These are phyloP conservation scores for Sericinus montela DNA, from an alignment of 2,888 invertebrate species.

Conservation along the genomic window DNA sequence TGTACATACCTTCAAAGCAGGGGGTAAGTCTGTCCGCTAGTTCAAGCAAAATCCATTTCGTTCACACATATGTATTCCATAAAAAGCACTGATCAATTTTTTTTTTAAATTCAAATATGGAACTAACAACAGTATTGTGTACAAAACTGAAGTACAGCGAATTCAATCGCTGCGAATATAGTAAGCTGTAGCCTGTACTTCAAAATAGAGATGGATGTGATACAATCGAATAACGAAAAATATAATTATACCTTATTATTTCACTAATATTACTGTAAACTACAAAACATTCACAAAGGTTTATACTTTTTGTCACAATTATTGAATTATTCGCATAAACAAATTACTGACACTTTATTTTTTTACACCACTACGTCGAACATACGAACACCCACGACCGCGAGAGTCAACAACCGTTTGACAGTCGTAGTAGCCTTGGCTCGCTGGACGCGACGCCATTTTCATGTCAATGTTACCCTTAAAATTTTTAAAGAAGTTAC, in stretches of 20 bases:
- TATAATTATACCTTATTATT: not conserved
- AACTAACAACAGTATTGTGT: not conserved
- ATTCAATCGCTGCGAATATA: conserved; percentile 8
- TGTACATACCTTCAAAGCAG: conserved; percentile 51
- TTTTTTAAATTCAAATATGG: not conserved
- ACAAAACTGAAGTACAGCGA: not conserved
- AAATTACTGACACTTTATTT: conserved; percentile 27
- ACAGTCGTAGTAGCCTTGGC: conserved; percentile 37
- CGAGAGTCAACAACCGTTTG: conserved; percentile 73
- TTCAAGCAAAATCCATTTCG: conserved; percentile 38
- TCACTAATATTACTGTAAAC: conserved; percentile 7
- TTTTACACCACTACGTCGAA: conserved; percentile 19
- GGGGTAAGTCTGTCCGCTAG: conserved; percentile 32
- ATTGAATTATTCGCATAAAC: conserved; percentile 13
- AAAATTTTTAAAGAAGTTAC: not conserved
- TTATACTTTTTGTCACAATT: conserved; percentile 13
- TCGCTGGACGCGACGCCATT: conserved; percentile 46
- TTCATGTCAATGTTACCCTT: conserved; percentile 30
- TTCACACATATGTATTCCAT: conserved; percentile 9
- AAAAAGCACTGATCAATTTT: conserved; percentile 8
- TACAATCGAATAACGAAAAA: not conserved
- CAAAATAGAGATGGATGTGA: conserved; percentile 6
- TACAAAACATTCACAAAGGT: conserved; percentile 1
- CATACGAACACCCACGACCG: conserved; percentile 30
- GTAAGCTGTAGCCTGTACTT: not conserved